Conservation (phyloP, 2,888 invertebrate species). For the Dermolepida albohirtum region DNA sequence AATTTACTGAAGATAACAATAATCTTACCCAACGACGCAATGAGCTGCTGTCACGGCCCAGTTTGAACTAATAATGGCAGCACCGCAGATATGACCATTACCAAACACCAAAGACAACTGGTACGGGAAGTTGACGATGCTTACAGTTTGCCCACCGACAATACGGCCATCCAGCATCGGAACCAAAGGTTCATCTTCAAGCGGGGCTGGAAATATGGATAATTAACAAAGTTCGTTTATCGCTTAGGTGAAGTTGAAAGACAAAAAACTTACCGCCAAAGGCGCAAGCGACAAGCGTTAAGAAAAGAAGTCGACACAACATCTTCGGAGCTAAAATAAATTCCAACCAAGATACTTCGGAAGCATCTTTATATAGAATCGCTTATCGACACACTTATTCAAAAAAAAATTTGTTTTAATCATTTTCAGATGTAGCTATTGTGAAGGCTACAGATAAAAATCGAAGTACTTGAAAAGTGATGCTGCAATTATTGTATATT, state of each 20-base stretch:
- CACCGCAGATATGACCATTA: constrained; percentile 50
- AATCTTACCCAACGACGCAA: constrained; percentile 45
- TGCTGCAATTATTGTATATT: too few species aligned
- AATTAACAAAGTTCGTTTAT: not conserved
- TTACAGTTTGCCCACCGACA: constrained; percentile 55
- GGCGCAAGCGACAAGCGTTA: constrained; percentile 15
- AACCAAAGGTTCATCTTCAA: constrained; percentile 19
- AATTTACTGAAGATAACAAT: not conserved
- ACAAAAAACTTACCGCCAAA: constrained; percentile 21
- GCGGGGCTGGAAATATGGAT: constrained; percentile 1
- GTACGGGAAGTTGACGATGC: constrained; percentile 56
- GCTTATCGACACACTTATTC: constrained; percentile 9
- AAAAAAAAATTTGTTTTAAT: not conserved
- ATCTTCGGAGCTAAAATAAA: constrained; percentile 1
- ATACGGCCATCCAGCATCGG: constrained; percentile 52
- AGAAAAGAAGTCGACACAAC: constrained; percentile 27
- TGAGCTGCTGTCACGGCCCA: constrained; percentile 52
- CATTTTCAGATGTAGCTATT: too few species aligned
- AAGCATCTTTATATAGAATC: constrained; percentile 8
- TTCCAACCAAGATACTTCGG: not conserved
- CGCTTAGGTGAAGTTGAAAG: not conserved
- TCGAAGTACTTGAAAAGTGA: too few species aligned
- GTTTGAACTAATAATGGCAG: constrained; percentile 48
- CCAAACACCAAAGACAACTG: constrained; percentile 51
- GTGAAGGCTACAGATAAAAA: too few species aligned